Conservation (phyloP, 2,888 invertebrate genomes). For the Eurytoma californica region DNA sequence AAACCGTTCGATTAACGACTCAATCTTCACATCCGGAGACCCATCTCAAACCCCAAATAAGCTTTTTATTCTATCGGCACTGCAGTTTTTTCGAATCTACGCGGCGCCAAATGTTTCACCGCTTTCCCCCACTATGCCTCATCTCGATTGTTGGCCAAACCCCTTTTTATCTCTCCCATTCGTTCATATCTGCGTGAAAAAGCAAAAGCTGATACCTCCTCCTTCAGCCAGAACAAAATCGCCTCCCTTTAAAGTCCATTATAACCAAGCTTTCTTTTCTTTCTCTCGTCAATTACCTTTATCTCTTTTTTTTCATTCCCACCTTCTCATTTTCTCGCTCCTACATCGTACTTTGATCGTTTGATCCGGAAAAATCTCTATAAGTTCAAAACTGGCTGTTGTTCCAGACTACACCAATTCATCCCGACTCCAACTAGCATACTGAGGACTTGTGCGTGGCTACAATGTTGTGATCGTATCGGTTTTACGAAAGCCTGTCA, state of each 20-base stretch:
- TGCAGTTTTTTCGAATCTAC: slow-evolving; percentile 3
- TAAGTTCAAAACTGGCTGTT: no score
- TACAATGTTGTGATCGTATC: no score
- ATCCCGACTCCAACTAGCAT: no score
- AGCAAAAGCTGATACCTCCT: slow-evolving; percentile 10
- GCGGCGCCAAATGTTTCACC: no score
- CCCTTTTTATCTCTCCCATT: no score
- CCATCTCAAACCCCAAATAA: slow-evolving; percentile 36
- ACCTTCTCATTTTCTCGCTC: neutral
- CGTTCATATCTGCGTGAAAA: neutral
- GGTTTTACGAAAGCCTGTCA: no score
- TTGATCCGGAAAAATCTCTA: no score
- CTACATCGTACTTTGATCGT: neutral
- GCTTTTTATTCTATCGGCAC: slow-evolving; percentile 40
- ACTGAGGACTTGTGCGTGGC: no score
- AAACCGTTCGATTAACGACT: slow-evolving; percentile 49
- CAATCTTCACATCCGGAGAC: slow-evolving; percentile 41
- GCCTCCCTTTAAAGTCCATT: slow-evolving; percentile 32
- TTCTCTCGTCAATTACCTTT: neutral
- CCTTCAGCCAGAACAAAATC: slow-evolving; percentile 29
- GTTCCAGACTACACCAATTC: no score
- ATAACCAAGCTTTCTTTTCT: neutral
- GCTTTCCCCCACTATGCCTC: no score
- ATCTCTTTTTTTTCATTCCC: neutral
- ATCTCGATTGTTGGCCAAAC: no score